Percentiles rank a stretch among this genome's conserved stretches.
Conservation (phyloP, 2,113 vertebrate species). For the Buteo buteo region DNA sequence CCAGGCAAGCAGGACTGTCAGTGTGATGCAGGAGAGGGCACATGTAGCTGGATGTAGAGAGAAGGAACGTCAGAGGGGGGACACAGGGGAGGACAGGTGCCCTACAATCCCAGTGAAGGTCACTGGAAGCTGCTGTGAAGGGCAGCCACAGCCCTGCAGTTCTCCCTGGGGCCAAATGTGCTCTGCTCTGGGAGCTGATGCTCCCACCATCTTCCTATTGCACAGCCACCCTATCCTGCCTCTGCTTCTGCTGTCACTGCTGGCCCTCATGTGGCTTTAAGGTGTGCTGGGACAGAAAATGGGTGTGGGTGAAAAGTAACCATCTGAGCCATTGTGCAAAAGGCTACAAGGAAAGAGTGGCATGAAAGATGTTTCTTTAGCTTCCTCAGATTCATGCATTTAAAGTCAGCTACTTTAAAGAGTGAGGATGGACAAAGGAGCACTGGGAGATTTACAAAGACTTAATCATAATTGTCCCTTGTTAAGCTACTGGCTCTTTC, state of each 20-base stretch:
- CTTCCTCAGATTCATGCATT: not conserved
- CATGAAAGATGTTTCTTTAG: not conserved
- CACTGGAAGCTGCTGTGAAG: not conserved
- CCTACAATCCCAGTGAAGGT: not conserved
- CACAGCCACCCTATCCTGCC: not conserved
- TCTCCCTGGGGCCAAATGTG: not conserved
- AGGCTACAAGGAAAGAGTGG: not conserved
- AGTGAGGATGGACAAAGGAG: not conserved
- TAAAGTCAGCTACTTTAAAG: not conserved
- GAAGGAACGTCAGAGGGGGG: not conserved
- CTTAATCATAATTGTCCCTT: not conserved
- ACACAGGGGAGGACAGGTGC: not conserved
- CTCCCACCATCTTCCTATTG: no score
- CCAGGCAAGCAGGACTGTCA: not conserved
- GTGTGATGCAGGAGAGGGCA: not conserved
- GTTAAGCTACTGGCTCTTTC: not conserved
- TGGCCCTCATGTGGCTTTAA: not conserved
- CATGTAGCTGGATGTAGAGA: accelerated
- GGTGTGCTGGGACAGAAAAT: not conserved
- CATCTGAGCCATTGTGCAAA: not conserved
- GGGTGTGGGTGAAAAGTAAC: not conserved
- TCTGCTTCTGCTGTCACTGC: not conserved
- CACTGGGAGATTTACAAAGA: not conserved
- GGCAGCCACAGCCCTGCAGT: accelerated
- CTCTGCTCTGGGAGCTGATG: not conserved